phyloP scores from a whole-genome alignment of 2,113 vertebrate genomes.

The zebrafish (Danio rerio) region DNA sequence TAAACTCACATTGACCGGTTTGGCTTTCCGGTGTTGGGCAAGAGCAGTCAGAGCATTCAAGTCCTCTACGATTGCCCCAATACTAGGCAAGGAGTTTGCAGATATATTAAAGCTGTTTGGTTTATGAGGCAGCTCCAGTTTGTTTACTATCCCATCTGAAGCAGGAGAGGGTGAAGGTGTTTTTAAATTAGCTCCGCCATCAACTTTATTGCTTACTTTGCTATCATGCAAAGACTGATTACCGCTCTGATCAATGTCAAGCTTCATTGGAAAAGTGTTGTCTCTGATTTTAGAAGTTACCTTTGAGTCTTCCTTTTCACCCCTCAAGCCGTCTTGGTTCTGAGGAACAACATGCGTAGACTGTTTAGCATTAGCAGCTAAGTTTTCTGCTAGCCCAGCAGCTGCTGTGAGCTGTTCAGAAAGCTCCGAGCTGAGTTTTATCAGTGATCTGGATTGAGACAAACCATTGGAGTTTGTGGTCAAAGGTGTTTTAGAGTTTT shows the following conservation, averaged over 20 bases:
- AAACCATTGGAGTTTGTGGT: conserved; percentile 85
- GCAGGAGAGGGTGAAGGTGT: background rate
- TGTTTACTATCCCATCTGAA: conserved; percentile 59
- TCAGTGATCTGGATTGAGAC: conserved; percentile 88
- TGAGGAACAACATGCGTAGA: conserved; percentile 27
- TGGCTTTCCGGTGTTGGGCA: conserved; percentile 94
- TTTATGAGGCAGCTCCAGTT: conserved; percentile 96
- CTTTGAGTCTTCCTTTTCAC: conserved; percentile 51
- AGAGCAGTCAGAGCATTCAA: conserved; percentile 91
- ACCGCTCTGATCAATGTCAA: conserved; percentile 79
- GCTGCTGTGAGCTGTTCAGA: conserved; percentile 98
- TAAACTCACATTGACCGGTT: conserved; percentile 87
- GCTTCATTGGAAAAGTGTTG: conserved; percentile 5
- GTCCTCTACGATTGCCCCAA: conserved; percentile 91
- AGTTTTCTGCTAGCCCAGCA: conserved; percentile 96
- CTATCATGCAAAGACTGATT: conserved; percentile 83
- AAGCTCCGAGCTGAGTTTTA: conserved; percentile 95
- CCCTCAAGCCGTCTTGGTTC: conserved; percentile 78
- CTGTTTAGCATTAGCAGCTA: conserved; percentile 93
- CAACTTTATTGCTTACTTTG: conserved; percentile 79
- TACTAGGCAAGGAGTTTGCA: conserved; percentile 85
- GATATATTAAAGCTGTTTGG: conserved; percentile 87
- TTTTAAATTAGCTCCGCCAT: conserved; percentile 34
- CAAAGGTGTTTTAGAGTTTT: conserved; percentile 87
- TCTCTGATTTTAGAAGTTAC: conserved; percentile 23